Evolutionary conservation across 2,888 invertebrate genomes (phyloP), one percentile per base, ranked within the genome.

Genomic region (Rhagonycha lutea): DNA sequence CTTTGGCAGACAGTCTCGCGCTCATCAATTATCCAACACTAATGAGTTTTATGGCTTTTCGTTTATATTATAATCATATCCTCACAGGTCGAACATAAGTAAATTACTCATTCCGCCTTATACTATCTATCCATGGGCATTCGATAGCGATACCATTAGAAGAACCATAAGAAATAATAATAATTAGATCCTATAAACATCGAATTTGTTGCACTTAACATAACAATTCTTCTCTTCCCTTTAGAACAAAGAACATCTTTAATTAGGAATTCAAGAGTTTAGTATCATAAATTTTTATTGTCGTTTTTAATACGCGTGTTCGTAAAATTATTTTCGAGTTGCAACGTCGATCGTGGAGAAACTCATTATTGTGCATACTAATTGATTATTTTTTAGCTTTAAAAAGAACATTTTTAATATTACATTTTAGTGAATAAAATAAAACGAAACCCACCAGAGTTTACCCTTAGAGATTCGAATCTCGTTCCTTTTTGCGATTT

Each of bases 1-100:
- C 77, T 75, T 70, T 72, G 65, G 71, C 78, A 80, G 78, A 78
- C 80, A 77, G 80, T 81, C 82, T 76, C 77, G 80, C 81, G 79
- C 82, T 83, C 83, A 84, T 84, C 84, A 84, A 84, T 84, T 84
- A 84, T 82, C 81, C 80, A 81, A 76, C 81, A 80, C 83, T 84
- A 84, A 84, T 84, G 84, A 84, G 84, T 84, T 84, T 84, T 84
- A 83, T 83, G 83, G 83, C 81, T 82, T 84, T 83, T 83, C 82
- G 83, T 83, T 83, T 82, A 83, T 84, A 83, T 79, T 82, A 81
- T 81, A 80, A 81, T 81, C 80, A 81, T 80, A 80, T 79, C 75
- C 78, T 79, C 72, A 73, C 72, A 75, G 77, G 74, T 75, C 77
- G 72, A 79, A 75, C 75, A 77, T 79, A 79, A 75, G 74, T 79